Evolutionary conservation across 2,113 vertebrate species (phyloP), one percentile per base, ranked within the genome.

Genomic region (Stercorarius parasiticus): DNA sequence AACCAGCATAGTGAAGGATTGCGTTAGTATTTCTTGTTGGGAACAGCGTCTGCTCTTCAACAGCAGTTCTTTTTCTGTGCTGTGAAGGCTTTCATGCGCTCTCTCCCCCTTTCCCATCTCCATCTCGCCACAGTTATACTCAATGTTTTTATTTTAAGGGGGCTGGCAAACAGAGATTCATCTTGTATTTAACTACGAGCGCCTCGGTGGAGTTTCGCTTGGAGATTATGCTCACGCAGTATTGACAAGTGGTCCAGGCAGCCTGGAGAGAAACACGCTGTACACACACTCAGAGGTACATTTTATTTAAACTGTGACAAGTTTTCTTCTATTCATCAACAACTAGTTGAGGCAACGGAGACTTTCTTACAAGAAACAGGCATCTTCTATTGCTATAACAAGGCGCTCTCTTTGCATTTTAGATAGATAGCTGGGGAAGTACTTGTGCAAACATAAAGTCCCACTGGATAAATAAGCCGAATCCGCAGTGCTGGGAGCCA

Each of bases 31-130:
- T 83, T 45, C 38, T 18, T 8, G 2, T n/a, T 40, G 66, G 36
- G 29, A 15, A 15, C 23, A 3, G 49, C 3, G 19, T 45, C 61
- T 45, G 0, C 49, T 40, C 23, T 22, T 65, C 43, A 11, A 1
- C 4, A 55, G 56, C 4, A 1, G 17, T 56, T 69, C 32, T 36
- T 58, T 52, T 10, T 29, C 64, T 34, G 2, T 6, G 7, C 45
- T 29, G 34, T 11, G n/a, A 59, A 11, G 0, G 0, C 52, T 62
- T 38, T 10, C 7, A 0, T 3, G 9, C 30, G 55, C 62, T 43
- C 45, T 61, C 32, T 72, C 19, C n/a, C 59, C 12, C 15, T 55
- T 53, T 69, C 50, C n/a, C 21, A 21, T 29, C 69, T 58, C 40
- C 21, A 4, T 29, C 61, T 73, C 53, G 3, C 49, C 50, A 3